phyloP scores from a whole-genome alignment of 2,888 invertebrate genomes.

The Chydorus sphaericus region DNA sequence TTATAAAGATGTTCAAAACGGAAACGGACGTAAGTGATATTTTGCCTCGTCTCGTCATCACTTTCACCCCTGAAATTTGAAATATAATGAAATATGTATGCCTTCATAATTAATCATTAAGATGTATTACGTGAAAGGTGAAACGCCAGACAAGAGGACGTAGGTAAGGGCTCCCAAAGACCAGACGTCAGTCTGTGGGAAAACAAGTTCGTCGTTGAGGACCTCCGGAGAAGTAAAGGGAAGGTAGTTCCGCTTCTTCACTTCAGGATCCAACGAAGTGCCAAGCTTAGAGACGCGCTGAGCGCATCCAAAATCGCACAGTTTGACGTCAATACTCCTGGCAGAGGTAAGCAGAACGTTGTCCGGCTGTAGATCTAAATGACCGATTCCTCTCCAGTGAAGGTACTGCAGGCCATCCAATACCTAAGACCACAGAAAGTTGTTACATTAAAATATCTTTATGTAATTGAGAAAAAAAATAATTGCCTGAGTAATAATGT shows the following conservation, averaged over 20 bases:
- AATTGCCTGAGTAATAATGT: conserved; percentile 71
- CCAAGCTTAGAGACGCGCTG: conserved; percentile 67
- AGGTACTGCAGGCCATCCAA: conserved; percentile 83
- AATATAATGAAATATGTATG: background rate
- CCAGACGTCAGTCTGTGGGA: conserved; percentile 90
- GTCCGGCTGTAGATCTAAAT: conserved; percentile 82
- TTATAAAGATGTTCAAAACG: conserved; percentile 87
- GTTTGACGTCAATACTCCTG: conserved; percentile 57
- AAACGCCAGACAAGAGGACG: conserved; percentile 76
- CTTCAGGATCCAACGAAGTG: conserved; percentile 29
- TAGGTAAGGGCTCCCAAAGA: conserved; percentile 83
- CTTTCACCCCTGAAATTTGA: conserved; percentile 46
- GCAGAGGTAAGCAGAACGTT: conserved; percentile 78
- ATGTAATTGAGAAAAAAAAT: conserved; percentile 24
- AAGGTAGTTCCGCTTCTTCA: background rate
- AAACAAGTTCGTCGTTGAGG: conserved; percentile 69
- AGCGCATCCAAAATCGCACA: conserved; percentile 83
- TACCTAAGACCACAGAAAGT: conserved; percentile 38
- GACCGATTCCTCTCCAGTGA: conserved; percentile 82
- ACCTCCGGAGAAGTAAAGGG: conserved; percentile 63
- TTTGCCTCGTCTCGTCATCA: conserved; percentile 72
- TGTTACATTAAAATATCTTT: background rate
- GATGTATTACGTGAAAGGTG: conserved; percentile 66
- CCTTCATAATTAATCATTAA: background rate
- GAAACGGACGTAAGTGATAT: conserved; percentile 80